Evolutionary conservation across 2,888 invertebrate species (phyloP).

Genomic region (Eurois occulta): DNA sequence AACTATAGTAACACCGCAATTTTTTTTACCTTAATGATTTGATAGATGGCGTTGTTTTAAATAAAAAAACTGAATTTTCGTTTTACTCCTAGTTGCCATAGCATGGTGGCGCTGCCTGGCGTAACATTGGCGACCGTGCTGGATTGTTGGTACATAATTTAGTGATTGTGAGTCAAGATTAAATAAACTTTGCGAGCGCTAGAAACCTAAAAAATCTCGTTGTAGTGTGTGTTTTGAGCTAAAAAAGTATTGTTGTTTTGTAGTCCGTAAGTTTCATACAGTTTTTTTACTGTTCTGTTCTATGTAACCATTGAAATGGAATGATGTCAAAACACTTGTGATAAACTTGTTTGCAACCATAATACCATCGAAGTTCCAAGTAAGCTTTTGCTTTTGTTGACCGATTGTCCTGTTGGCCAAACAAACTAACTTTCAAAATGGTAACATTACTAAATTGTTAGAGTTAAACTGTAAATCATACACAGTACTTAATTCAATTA

Average conservation of each 20-base stretch:
- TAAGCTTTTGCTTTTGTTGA: conserved; percentile 32
- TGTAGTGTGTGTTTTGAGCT: conserved; percentile 21
- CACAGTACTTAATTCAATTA: conserved; percentile 47
- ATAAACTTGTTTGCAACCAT: conserved; percentile 49
- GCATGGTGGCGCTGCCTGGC: conserved; percentile 27
- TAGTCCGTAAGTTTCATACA: conserved; percentile 34
- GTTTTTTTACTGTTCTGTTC: conserved; percentile 22
- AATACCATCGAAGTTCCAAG: conserved; percentile 23
- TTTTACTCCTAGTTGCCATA: too few relatives aligned
- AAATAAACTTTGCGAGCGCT: conserved; percentile 15
- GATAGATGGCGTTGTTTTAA: too few relatives aligned
- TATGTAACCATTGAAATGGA: conserved; percentile 29
- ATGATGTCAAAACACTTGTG: conserved; percentile 58
- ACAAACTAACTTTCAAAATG: conserved; percentile 4
- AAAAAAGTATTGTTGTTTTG: conserved; percentile 10
- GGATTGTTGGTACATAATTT: conserved; percentile 27
- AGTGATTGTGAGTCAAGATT: conserved; percentile 48
- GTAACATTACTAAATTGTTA: neutral
- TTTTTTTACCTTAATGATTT: too few relatives aligned
- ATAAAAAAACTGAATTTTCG: too few relatives aligned
- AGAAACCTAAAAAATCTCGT: conserved; percentile 8
- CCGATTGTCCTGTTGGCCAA: conserved; percentile 13
- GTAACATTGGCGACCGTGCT: conserved; percentile 41
- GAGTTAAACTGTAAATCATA: neutral
- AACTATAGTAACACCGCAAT: too few relatives aligned